phyloP scores from a whole-genome alignment of 2,113 vertebrate species.

The Pantherophis guttatus region DNA sequence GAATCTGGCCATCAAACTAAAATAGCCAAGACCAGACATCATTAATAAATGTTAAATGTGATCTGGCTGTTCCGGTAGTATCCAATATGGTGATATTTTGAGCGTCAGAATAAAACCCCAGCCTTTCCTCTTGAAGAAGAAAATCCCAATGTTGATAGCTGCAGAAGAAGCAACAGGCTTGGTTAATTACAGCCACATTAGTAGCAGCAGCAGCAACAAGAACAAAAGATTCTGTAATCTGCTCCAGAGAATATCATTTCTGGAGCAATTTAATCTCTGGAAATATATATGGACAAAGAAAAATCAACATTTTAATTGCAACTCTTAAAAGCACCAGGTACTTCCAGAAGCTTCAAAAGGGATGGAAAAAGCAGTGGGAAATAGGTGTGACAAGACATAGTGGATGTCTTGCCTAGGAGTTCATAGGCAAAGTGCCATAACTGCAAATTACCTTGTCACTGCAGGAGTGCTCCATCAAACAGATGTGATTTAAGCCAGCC shows the following conservation, averaged over 20 bases:
- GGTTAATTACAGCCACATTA: not conserved
- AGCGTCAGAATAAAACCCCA: not conserved
- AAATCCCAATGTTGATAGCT: not conserved
- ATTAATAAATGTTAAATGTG: not conserved
- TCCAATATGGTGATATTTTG: not conserved
- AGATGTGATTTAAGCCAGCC: not conserved
- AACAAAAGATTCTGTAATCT: not conserved
- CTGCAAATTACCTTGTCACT: not conserved
- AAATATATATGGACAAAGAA: not conserved
- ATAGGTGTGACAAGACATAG: not conserved
- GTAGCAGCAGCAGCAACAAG: not conserved
- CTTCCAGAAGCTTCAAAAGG: not conserved
- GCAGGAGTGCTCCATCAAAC: not conserved
- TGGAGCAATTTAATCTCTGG: not conserved
- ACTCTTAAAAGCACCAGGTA: not conserved
- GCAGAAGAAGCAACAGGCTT: not conserved
- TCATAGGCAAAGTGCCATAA: not conserved
- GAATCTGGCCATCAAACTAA: not conserved
- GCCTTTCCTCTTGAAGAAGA: not conserved
- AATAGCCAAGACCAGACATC: too few species aligned
- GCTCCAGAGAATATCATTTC: not conserved
- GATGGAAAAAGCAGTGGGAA: not conserved
- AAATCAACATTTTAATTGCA: not conserved
- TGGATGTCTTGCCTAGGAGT: not conserved
- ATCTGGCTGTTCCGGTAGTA: not conserved